phyloP scores from a whole-genome alignment of 2,797 vertebrate genomes.

The Sebastes minor region DNA sequence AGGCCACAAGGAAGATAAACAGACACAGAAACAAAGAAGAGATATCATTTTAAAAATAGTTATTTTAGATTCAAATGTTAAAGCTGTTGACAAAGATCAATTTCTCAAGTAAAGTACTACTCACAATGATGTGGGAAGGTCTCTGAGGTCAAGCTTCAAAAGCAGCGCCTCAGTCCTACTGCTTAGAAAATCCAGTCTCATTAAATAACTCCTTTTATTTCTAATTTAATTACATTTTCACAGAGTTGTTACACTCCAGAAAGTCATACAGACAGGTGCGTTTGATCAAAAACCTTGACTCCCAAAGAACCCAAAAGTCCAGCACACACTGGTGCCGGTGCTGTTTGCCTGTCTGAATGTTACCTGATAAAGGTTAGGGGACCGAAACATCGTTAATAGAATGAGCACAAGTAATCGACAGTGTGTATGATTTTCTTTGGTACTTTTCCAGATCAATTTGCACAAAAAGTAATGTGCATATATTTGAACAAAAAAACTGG shows the following conservation, averaged over 20 bases:
- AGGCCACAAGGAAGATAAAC: conserved; percentile 38
- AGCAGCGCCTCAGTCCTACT: neutral
- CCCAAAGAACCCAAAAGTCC: neutral
- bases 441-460: neutral
- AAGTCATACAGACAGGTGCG: neutral
- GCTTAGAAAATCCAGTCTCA: neutral
- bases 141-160: neutral
- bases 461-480: neutral
- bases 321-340: too few relatives aligned
- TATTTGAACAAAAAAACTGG: neutral
- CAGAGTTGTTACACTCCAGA: neutral
- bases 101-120: neutral
- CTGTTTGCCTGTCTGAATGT: neutral
- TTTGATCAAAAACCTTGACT: neutral
- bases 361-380: neutral
- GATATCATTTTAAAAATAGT: neutral
- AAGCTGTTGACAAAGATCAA: neutral
- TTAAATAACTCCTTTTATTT: neutral
- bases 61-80: neutral
- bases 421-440: neutral
- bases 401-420: neutral
- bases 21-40: neutral
- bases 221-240: neutral
- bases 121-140: neutral
- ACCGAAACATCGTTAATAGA: neutral